Conservation (phyloP, 2,113 vertebrate species). For the Menura novaehollandiae region DNA sequence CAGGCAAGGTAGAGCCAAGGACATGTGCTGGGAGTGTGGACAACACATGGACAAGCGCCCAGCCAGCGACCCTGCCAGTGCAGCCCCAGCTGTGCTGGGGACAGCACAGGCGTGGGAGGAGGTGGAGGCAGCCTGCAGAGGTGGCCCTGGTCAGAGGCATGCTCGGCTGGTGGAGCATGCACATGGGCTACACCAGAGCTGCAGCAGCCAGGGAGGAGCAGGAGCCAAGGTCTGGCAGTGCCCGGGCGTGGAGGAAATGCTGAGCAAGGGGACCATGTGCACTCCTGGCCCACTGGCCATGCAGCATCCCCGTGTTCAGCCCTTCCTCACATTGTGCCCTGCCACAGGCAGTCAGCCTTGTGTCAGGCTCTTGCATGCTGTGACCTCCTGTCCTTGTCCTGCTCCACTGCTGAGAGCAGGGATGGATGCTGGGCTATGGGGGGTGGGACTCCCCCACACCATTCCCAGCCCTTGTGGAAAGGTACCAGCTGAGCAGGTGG, state of each 20-base stretch:
- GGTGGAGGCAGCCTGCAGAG: background rate
- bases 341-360: rapidly evolving
- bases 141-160: background rate
- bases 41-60: rapidly evolving
- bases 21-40: rapidly evolving
- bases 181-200: background rate
- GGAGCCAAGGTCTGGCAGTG: background rate
- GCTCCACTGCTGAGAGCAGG: background rate
- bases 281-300: background rate
- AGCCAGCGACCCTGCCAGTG: background rate
- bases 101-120: background rate
- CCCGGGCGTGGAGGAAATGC: background rate
- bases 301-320: rapidly evolving
- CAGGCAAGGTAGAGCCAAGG: background rate
- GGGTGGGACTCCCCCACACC: rapidly evolving
- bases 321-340: background rate
- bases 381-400: background rate
- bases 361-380: rapidly evolving
- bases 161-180: rapidly evolving
- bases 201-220: background rate
- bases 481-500: background rate
- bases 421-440: rapidly evolving
- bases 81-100: background rate
- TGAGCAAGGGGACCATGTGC: background rate
- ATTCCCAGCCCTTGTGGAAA: background rate